Evolutionary conservation across 2,113 vertebrate species (phyloP).

Genomic region (Albula glossodonta): DNA sequence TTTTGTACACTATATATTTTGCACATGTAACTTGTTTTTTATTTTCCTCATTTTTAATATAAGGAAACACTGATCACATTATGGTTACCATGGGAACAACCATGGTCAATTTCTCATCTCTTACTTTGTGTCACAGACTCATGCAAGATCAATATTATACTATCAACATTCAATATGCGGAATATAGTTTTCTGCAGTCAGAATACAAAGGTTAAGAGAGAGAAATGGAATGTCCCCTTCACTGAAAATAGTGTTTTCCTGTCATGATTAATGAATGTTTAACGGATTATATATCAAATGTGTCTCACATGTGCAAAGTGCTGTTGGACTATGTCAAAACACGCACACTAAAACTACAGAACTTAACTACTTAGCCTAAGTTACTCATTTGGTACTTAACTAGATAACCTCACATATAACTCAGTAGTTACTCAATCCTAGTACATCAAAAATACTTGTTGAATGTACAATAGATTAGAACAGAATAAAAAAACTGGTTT

Average conservation of each 20-base stretch:
- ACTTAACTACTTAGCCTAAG: no score
- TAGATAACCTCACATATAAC: no score
- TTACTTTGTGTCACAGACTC: slow-evolving; percentile 68
- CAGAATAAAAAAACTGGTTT: no score
- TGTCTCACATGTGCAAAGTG: slow-evolving; percentile 33
- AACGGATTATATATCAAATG: slow-evolving; percentile 60
- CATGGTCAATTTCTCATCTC: slow-evolving; percentile 21
- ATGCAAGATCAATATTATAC: slow-evolving; percentile 81
- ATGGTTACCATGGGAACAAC: not conserved
- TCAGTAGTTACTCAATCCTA: no score
- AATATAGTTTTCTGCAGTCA: slow-evolving; percentile 67
- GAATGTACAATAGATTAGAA: no score
- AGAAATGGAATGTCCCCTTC: slow-evolving; percentile 63
- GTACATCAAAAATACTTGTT: no score
- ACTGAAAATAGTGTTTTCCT: slow-evolving; percentile 70
- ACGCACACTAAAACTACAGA: not conserved
- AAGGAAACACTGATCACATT: not conserved
- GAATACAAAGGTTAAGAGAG: slow-evolving; percentile 78
- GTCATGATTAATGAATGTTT: slow-evolving; percentile 80
- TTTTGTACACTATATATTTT: no score
- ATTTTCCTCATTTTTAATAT: not conserved
- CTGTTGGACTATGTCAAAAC: not conserved
- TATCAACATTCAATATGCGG: slow-evolving; percentile 74
- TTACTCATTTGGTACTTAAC: no score
- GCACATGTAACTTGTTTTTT: not conserved